Base-by-base conservation (phyloP, 2,888 invertebrate species). In the Meliscaeva auricollis region DNA sequence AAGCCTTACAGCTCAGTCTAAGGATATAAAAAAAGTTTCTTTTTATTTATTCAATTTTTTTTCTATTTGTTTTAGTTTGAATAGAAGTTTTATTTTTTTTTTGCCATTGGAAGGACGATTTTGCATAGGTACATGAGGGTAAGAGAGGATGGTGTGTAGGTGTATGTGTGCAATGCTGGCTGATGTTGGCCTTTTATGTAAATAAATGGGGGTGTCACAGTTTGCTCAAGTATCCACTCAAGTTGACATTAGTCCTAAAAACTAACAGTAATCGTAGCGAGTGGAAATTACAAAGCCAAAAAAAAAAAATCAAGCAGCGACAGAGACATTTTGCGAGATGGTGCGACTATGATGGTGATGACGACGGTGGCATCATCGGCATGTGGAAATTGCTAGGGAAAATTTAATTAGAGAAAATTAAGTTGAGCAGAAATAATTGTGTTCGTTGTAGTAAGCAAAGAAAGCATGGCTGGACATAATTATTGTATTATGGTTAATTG, bases 181-280 rank as follows among this genome's bases (percentile, higher is more conserved):
- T 46, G 41, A 50, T 15, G 74, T 75, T 84, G 83, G 62, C 60
- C 80, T 76, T 84, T 80, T 80, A 64, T 77, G 80, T 76, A 84
- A 80, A 84, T 84, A 84, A 66, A 84, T 84, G 75, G 75, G 80
- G 84, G 80, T 84, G 80, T 84, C 84, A 80, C 70, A 69, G 80
- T 79, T 79, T 84, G 70, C 52, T 75, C 70, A 75, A 79, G 75
- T 83, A 74, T 66, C 44, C 69, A 83, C 73, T 78, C 68, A 73
- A 79, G 83, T 70, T 79, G 75, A 75, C 75, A 79, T 75, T 60
- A 66, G 75, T 30, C 70, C 8, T 38, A 52, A 41, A 26, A 44
- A 41, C 60, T 35, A 48, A 50, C 20, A 50, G 69, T 62, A 69
- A 72, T 70, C 68, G 26, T 48, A 38, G 20, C 30, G 22, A 38